Evolutionary conservation across 2,113 vertebrate species (phyloP).

Genomic region (Hydrochoerus hydrochaeris): DNA sequence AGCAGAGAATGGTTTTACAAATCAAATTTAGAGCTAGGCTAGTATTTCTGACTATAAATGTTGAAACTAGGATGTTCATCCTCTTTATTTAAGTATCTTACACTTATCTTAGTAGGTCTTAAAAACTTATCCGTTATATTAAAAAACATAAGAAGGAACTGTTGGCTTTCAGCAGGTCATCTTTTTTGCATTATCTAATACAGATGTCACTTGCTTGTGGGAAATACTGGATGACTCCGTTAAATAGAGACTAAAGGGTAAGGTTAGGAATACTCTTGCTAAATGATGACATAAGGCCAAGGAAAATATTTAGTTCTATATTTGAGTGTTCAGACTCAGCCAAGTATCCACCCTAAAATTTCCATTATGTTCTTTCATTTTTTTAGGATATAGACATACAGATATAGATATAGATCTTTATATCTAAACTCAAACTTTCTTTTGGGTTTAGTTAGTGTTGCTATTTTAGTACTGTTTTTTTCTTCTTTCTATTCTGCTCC

Average conservation of each 20-base stretch:
- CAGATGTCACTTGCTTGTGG: background rate
- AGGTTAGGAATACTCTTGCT: constrained; percentile 55
- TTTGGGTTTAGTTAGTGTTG: background rate
- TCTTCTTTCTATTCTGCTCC: background rate
- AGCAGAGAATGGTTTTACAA: background rate
- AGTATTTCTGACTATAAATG: background rate
- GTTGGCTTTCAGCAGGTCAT: background rate
- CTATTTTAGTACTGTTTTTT: background rate
- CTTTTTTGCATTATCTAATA: background rate
- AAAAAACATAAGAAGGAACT: background rate
- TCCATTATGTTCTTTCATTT: background rate
- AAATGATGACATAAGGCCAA: constrained; percentile 38
- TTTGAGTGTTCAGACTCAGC: constrained; percentile 9
- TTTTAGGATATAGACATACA: background rate
- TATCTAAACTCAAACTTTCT: background rate
- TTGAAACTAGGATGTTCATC: background rate
- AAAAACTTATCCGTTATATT: background rate
- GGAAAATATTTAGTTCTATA: constrained; percentile 47
- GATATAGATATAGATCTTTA: background rate
- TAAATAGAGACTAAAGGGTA: background rate
- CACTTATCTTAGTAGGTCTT: background rate
- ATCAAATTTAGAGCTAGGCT: background rate
- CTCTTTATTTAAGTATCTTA: background rate
- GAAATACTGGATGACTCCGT: background rate
- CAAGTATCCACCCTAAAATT: constrained; percentile 11